Evolutionary conservation across 1,140 invertebrate species (phyloP).

Genomic region (Bombus superbus): DNA sequence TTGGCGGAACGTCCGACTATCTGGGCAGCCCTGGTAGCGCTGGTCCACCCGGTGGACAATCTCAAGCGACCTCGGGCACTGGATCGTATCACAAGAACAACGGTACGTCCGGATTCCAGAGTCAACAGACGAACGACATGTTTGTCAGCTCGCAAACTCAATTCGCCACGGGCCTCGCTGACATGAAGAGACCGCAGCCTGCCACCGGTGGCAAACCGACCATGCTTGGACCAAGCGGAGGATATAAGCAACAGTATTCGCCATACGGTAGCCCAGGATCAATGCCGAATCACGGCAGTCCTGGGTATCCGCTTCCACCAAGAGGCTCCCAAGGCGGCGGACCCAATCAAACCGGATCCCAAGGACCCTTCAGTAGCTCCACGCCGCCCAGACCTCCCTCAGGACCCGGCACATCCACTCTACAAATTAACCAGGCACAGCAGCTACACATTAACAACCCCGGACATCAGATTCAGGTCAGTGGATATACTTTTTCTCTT

Average conservation of each 20-base stretch:
- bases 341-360: slow-evolving; percentile 74
- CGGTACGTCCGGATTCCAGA: slow-evolving; percentile 77
- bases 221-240: slow-evolving; percentile 76
- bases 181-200: slow-evolving; percentile 82
- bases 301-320: slow-evolving; percentile 85
- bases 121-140: slow-evolving; percentile 78
- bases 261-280: slow-evolving; percentile 86
- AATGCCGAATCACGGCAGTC: slow-evolving; percentile 85
- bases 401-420: slow-evolving; percentile 83
- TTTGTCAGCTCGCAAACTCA: slow-evolving; percentile 75
- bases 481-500: slow-evolving; percentile 52
- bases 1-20: slow-evolving; percentile 79
- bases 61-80: slow-evolving; percentile 60
- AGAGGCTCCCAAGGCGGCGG: slow-evolving; percentile 78
- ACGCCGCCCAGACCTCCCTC: slow-evolving; percentile 86
- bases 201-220: slow-evolving; percentile 75
- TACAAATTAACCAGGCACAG: slow-evolving; percentile 93
- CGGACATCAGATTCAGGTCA: slow-evolving; percentile 90
- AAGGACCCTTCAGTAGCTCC: slow-evolving; percentile 84
- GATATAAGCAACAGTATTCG: slow-evolving; percentile 86
- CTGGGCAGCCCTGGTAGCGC: slow-evolving; percentile 82
- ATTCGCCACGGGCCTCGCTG: slow-evolving; percentile 70
- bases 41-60: slow-evolving; percentile 68
- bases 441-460: slow-evolving; percentile 92
- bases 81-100: slow-evolving; percentile 81